These are phyloP conservation scores for Spisula solida DNA, from an alignment of 2,888 invertebrate genomes.

Conservation along the genomic window DNA sequence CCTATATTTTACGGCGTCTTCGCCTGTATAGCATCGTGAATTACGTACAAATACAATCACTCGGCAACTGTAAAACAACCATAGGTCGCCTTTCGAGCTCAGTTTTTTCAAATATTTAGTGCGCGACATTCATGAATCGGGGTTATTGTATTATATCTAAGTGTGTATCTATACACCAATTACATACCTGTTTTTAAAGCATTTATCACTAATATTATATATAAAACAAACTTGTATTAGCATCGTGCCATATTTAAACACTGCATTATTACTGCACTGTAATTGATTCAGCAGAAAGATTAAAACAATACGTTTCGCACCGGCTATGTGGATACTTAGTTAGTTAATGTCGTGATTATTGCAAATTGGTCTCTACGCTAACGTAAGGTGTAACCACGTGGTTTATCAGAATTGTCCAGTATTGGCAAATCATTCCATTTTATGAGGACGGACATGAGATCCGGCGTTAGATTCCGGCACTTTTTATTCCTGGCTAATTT, in stretches of 20 bases:
- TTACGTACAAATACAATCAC: too few species aligned
- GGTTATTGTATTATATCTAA: background rate
- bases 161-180: too few species aligned
- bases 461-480: background rate
- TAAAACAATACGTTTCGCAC: background rate
- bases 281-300: background rate
- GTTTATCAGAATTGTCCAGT: background rate
- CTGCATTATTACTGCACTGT: background rate
- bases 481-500: slow-evolving; percentile 10
- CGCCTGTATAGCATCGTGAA: too few species aligned
- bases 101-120: too few species aligned
- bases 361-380: background rate
- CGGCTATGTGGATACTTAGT: background rate
- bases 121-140: too few species aligned
- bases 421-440: background rate
- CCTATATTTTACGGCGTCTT: too few species aligned
- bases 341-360: background rate
- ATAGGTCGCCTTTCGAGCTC: too few species aligned
- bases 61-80: too few species aligned
- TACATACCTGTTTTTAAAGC: too few species aligned
- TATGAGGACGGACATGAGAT: background rate
- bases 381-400: background rate
- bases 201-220: too few species aligned
- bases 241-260: too few species aligned
- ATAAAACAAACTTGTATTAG: too few species aligned